Evolutionary conservation across 2,888 invertebrate species (phyloP).

Genomic region (Itoplectis maculator): DNA sequence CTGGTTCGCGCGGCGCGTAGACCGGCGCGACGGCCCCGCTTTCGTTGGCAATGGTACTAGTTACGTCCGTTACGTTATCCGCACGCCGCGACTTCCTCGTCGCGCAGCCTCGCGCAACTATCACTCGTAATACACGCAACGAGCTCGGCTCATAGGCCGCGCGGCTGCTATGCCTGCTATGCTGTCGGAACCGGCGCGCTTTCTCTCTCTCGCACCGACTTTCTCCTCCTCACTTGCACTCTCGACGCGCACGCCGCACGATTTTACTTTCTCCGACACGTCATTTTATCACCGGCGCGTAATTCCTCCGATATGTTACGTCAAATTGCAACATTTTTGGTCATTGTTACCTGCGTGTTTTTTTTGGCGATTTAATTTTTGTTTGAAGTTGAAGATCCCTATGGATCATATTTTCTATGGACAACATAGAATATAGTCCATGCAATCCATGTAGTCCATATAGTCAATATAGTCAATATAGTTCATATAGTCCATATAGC

Average conservation of each 20-base stretch:
- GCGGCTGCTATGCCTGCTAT: conserved; percentile 10
- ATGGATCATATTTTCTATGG: too few relatives aligned
- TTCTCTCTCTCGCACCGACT: conserved; percentile 69
- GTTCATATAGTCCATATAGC: too few relatives aligned
- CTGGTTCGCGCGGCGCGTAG: conserved; percentile 39
- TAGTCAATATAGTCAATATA: too few relatives aligned
- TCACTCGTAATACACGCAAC: conserved; percentile 55
- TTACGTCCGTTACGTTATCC: conserved; percentile 81
- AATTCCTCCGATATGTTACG: background rate
- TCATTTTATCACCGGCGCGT: too few relatives aligned
- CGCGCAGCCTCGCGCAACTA: conserved; percentile 49
- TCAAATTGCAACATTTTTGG: background rate
- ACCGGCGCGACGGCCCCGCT: conserved; percentile 72
- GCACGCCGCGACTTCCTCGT: conserved; percentile 11
- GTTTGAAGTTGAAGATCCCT: too few relatives aligned
- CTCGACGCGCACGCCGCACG: conserved; percentile 65
- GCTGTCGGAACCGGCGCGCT: conserved; percentile 35
- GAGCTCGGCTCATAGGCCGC: too few relatives aligned
- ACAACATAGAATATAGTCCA: too few relatives aligned
- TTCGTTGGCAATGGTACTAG: conserved; percentile 84
- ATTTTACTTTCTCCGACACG: background rate
- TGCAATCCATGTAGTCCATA: too few relatives aligned
- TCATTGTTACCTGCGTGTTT: background rate
- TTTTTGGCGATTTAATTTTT: too few relatives aligned
- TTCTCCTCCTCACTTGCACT: conserved; percentile 68